Evolutionary conservation across 2,888 invertebrate genomes (phyloP), one percentile per base, ranked within the genome.

Genomic region (Sycophila texana): DNA sequence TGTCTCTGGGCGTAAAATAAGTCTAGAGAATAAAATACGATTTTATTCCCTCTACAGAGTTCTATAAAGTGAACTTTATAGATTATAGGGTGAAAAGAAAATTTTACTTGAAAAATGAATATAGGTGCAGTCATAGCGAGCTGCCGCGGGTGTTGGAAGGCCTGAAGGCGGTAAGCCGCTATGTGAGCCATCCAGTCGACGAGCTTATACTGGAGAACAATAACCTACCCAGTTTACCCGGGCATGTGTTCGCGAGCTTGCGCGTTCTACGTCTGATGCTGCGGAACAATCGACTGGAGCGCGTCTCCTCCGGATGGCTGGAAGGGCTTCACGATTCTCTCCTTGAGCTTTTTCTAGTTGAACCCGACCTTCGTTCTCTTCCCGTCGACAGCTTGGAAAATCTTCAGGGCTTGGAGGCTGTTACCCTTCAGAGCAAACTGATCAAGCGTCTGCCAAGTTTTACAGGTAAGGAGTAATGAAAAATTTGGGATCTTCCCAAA

Each of bases 51-150:
- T n/a, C n/a, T n/a, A n/a, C n/a, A n/a, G n/a, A n/a, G n/a, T n/a
- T n/a, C n/a, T n/a, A n/a, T n/a, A n/a, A n/a, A n/a, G n/a, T n/a
- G n/a, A n/a, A n/a, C n/a, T n/a, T n/a, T n/a, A n/a, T n/a, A n/a
- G n/a, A n/a, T n/a, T n/a, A n/a, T n/a, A n/a, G n/a, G n/a, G n/a
- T n/a, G n/a, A n/a, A n/a, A n/a, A n/a, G n/a, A n/a, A n/a, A n/a
- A n/a, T n/a, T n/a, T n/a, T n/a, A n/a, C n/a, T 14, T 7, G 61
- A 22, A 65, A 57, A 53, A 77, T 20, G 26, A 70, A 0, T 91
- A 4, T 90, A 97, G 97, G 97, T 97, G 97, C 89, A 96, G 97
- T n/a, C 96, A 97, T 92, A 96, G 96, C 91, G 96, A 96, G 87
- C 91, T 97, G 77, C 93, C 94, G 5, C 94, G 94, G 88, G 95